Evolutionary conservation across 2,888 invertebrate genomes (phyloP).

Genomic region (Sarcophaga caerulescens): DNA sequence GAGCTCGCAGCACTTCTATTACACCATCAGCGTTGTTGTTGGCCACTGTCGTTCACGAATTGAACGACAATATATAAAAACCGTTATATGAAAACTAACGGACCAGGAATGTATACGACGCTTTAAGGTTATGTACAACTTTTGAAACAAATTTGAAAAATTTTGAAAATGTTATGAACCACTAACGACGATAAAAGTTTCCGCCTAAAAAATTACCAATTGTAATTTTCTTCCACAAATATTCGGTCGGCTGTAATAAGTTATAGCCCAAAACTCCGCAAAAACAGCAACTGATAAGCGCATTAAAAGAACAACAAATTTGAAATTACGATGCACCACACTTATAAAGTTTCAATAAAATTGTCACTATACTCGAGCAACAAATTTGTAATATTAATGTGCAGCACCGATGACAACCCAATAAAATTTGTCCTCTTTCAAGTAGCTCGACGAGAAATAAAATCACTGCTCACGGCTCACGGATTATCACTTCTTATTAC

Average conservation of each 20-base stretch:
- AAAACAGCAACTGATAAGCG: neutral
- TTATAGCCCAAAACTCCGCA: neutral
- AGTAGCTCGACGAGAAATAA: too few species aligned
- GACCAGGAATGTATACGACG: neutral
- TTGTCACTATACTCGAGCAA: neutral
- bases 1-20: neutral
- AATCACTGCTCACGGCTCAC: neutral
- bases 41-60: neutral
- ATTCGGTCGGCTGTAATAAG: too few species aligned
- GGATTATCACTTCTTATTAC: neutral
- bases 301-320: neutral
- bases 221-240: too few species aligned
- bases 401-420: too few species aligned
- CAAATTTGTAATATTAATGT: too few species aligned
- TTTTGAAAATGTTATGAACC: neutral
- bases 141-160: neutral
- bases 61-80: slow-evolving; percentile 8
- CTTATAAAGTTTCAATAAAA: neutral
- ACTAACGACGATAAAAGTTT: neutral
- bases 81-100: neutral
- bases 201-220: neutral
- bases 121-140: neutral
- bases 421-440: too few species aligned
- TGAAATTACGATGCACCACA: neutral
- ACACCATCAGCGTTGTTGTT: neutral